Percentiles rank a stretch among this genome's conserved stretches.
phyloP scores from a whole-genome alignment of 2,797 vertebrate species.

The Saxicola maurus region DNA sequence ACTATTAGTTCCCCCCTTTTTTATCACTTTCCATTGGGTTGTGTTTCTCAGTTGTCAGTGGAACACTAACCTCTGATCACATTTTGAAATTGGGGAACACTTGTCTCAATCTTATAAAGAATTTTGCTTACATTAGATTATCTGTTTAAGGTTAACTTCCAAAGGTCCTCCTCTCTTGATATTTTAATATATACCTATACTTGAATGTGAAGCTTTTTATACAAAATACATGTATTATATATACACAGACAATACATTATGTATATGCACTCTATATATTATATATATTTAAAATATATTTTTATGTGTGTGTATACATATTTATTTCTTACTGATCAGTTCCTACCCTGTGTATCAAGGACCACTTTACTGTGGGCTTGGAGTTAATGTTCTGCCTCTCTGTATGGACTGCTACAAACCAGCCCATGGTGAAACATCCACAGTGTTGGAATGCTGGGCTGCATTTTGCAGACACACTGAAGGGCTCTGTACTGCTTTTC shows the following conservation, averaged over 20 bases:
- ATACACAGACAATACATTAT: constrained; percentile 14
- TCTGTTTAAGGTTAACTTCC: neutral
- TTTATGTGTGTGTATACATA: neutral
- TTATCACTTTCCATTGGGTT: neutral
- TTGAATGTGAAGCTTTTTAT: constrained; percentile 45
- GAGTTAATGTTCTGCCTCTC: neutral
- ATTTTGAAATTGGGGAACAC: neutral
- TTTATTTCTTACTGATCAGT: neutral
- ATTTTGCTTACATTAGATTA: neutral
- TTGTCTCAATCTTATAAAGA: neutral
- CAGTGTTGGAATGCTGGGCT: neutral
- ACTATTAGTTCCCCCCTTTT: neutral
- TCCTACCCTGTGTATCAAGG: neutral
- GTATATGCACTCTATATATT: constrained; percentile 30
- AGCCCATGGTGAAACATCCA: neutral
- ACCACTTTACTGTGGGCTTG: neutral
- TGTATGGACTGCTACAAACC: neutral
- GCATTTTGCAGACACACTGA: neutral
- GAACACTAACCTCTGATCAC: neutral
- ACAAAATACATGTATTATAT: constrained; percentile 24
- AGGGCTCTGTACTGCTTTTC: neutral
- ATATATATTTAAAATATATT: constrained; percentile 18
- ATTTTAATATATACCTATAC: constrained; percentile 19
- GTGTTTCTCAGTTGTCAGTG: neutral
- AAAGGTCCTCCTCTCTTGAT: neutral